These are phyloP conservation scores for Varanus komodoensis DNA, from an alignment of 2,113 vertebrate species.

Conservation along the genomic window DNA sequence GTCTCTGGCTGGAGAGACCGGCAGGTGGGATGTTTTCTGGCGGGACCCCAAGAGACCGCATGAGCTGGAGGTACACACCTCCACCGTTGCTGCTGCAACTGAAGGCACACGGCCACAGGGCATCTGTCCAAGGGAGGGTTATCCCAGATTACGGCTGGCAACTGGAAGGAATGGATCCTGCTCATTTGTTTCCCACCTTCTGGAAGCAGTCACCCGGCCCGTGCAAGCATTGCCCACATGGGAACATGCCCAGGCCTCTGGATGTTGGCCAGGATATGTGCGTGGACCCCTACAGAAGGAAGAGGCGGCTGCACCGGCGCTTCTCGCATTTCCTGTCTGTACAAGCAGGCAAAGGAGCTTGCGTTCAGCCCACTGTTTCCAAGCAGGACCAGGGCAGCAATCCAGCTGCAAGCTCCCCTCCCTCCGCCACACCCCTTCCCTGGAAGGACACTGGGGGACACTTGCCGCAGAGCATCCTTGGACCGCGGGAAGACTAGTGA, in stretches of 20 bases:
- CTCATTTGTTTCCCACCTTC: not conserved
- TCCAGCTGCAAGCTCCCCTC: not conserved
- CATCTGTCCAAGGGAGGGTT: not conserved
- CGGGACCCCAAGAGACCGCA: no score
- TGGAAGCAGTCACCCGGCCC: not conserved
- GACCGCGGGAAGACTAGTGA: not conserved
- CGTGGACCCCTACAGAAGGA: not conserved
- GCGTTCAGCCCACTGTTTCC: no score
- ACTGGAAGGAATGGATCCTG: not conserved
- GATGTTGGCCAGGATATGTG: not conserved
- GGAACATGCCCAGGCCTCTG: not conserved
- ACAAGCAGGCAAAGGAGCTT: no score
- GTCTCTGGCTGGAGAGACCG: no score
- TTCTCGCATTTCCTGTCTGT: not conserved
- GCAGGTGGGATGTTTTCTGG: no score
- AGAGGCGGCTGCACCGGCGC: not conserved
- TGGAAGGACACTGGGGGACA: no score
- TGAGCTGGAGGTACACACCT: no score
- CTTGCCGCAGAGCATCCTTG: not conserved
- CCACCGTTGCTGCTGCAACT: not conserved
- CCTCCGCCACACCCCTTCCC: not conserved
- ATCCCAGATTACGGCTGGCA: not conserved
- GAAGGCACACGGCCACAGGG: not conserved
- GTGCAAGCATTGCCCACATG: not conserved
- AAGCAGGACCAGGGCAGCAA: no score